phyloP scores from a whole-genome alignment of 2,888 invertebrate genomes.

The Laothoe populi region DNA sequence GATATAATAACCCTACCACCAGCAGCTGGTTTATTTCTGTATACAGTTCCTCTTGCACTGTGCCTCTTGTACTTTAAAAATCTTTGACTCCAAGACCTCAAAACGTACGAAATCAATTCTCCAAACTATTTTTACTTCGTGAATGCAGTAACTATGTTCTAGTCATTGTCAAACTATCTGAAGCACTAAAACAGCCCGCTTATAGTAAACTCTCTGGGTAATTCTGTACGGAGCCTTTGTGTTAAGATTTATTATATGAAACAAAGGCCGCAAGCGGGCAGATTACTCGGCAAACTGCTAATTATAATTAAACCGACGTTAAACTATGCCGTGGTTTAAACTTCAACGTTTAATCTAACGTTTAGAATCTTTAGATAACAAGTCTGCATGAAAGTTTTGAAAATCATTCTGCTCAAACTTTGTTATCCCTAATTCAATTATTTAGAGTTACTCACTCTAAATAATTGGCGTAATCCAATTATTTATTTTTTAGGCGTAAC shows the following conservation, averaged over 20 bases:
- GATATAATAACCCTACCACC: no score
- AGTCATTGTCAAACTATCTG: background rate
- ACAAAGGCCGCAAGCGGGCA: constrained; percentile 17
- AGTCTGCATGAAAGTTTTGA: constrained; percentile 6
- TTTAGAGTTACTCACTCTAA: no score
- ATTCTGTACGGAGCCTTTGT: constrained; percentile 14
- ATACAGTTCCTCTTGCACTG: no score
- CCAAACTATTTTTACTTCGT: background rate
- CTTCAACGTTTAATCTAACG: constrained; percentile 2
- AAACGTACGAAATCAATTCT: no score
- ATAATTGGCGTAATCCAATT: no score
- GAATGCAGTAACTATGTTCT: background rate
- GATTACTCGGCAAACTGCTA: constrained; percentile 17
- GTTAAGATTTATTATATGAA: constrained; percentile 15
- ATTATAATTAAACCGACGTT: constrained; percentile 15
- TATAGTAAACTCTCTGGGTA: constrained; percentile 1
- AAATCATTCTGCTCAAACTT: background rate
- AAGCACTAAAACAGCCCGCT: background rate
- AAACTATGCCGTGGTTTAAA: constrained; percentile 5
- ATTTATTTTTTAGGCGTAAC: no score
- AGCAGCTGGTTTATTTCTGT: no score
- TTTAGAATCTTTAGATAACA: background rate
- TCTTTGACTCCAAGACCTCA: no score
- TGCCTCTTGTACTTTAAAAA: no score
- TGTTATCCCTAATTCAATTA: no score